Conservation (phyloP, 1,140 invertebrate species). For the Colletes latitarsis region DNA sequence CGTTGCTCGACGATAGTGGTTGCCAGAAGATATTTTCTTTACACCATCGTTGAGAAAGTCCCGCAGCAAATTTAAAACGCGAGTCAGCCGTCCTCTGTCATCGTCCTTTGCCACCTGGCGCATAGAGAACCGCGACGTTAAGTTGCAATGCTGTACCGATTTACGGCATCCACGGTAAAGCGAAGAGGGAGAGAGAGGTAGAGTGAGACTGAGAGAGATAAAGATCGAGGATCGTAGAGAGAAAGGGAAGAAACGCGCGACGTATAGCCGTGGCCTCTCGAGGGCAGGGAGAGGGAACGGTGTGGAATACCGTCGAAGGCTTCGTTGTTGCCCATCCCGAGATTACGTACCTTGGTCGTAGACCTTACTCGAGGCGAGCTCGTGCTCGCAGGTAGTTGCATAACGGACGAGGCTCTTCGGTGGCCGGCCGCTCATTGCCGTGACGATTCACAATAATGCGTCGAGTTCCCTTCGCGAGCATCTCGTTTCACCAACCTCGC, state of each 20-base stretch:
- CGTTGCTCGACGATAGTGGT: not conserved
- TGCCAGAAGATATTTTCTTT: not conserved
- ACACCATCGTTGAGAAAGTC: constrained; percentile 6
- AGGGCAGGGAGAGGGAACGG: constrained; percentile 22
- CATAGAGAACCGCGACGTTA: constrained; percentile 4
- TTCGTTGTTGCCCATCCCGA: constrained; percentile 66
- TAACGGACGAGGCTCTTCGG: constrained; percentile 55
- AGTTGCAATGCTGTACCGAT: not conserved
- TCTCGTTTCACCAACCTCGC: constrained; percentile 42
- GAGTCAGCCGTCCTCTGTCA: constrained; percentile 4
- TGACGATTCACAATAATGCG: constrained; percentile 54
- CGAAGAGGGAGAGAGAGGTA: not conserved
- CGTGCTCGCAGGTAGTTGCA: constrained; percentile 63
- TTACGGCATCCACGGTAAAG: not conserved
- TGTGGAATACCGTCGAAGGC: constrained; percentile 51
- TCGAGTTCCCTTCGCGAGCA: constrained; percentile 40
- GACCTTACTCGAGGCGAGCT: constrained; percentile 67
- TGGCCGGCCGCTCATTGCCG: constrained; percentile 67
- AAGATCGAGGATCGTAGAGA: not conserved
- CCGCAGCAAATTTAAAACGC: not conserved
- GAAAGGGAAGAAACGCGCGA: not conserved
- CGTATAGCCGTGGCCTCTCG: constrained; percentile 12
- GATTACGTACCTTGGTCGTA: constrained; percentile 73
- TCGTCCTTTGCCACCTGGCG: not conserved
- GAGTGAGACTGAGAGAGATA: not conserved